Evolutionary conservation across 2,113 vertebrate genomes (phyloP), one percentile per base, ranked within the genome.

Genomic region (Leptobrachium ailaonicum): DNA sequence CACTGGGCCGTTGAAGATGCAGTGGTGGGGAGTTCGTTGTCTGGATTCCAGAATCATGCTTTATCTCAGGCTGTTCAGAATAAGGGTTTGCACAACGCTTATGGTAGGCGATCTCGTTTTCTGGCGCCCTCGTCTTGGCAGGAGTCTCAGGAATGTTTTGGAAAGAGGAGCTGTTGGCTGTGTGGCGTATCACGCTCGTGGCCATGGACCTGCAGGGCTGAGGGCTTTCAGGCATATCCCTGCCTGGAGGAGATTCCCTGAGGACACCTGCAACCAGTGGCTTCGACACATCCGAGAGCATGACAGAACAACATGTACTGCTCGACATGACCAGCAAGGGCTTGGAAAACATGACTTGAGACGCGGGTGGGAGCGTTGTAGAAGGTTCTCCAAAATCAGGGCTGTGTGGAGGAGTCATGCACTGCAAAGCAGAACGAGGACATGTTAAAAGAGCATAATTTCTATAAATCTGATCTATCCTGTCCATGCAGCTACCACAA

Each of bases 391-490:
- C 58, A 1, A 95, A 95, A 84, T 95, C 96, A 1, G 98, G 98
- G 87, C 98, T 99, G 86, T 97, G 97, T 32, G 97, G 98, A 20
- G 97, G 98, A 71, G 97, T 99, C 93, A 99, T 99, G 79, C 97
- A 99, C 98, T 99, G 86, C 40, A 84, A 64, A 80, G 73, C 47
- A 32, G 1, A 32, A 50, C 4, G 47, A 8, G 4, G 4, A 50
- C 47, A 50, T 50, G 47, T 50, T 50, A 50, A 8, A 50, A 50
- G 47, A 50, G 8, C 47, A 50, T 5, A 32, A 32, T 32, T 32
- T 32, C 20, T 32, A 32, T 32, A 32, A 32, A 32, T 32, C 20
- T 32, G 20, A 32, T 32, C 20, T 32, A 32, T 32, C 20, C 20
- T 32, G 20, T 32, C 20, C 20, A 32, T 32, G 20, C 20, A 32